Percentiles rank a stretch among this genome's conserved stretches.
Conservation (phyloP, 2,888 invertebrate genomes). For the Andrena haemorrhoa region DNA sequence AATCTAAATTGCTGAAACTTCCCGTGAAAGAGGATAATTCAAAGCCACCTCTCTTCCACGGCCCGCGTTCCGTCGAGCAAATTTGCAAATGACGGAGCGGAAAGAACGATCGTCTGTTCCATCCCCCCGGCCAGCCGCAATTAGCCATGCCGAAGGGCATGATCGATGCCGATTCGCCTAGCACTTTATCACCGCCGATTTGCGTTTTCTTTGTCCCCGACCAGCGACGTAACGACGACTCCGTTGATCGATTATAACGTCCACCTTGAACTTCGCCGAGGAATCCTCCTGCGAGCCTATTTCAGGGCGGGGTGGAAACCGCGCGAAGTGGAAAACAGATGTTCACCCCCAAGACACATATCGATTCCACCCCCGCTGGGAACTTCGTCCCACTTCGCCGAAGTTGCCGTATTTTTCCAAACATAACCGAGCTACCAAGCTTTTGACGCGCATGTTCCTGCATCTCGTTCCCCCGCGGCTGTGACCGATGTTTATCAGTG, state of each 20-base stretch:
- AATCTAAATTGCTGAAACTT: conserved; percentile 74
- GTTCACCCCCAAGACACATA: conserved; percentile 26
- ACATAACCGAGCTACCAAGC: neutral
- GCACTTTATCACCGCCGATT: conserved; percentile 11
- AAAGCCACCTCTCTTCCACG: conserved; percentile 25
- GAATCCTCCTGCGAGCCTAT: neutral
- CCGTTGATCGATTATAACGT: conserved; percentile 17
- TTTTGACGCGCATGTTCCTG: neutral
- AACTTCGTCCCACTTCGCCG: conserved; percentile 24
- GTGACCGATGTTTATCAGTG: neutral
- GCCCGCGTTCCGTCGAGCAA: conserved; percentile 37
- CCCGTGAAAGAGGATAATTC: conserved; percentile 57
- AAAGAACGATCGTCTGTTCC: conserved; percentile 51
- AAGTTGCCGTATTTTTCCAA: conserved; percentile 21
- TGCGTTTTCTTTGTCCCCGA: neutral
- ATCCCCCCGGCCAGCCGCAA: conserved; percentile 46
- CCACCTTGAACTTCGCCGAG: neutral
- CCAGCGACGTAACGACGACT: neutral
- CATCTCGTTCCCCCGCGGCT: neutral
- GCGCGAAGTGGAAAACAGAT: conserved; percentile 29
- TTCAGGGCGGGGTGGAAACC: neutral
- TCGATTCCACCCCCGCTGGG: neutral
- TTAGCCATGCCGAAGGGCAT: conserved; percentile 53
- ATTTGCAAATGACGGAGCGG: conserved; percentile 55
- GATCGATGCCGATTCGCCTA: conserved; percentile 46